Evolutionary conservation across 2,888 invertebrate species (phyloP).

Genomic region (Orchesella flavescens): DNA sequence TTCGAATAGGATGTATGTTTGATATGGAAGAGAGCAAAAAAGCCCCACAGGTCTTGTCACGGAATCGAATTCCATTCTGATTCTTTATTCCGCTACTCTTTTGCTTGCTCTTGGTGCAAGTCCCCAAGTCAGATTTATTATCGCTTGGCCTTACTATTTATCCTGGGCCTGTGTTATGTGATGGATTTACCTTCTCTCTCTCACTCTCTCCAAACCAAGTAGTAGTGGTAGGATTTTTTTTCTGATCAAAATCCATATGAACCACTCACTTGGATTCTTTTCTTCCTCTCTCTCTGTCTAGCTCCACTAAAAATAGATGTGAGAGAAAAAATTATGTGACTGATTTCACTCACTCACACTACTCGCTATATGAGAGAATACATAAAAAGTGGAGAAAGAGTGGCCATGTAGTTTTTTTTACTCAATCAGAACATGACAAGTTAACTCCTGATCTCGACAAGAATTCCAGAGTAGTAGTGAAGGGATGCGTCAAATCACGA

Average conservation of each 20-base stretch:
- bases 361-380: not conserved
- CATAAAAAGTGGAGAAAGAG: not conserved
- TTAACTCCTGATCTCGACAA: not conserved
- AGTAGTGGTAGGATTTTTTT: not conserved
- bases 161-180: not conserved
- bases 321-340: conserved; percentile 27
- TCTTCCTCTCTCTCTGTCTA: not conserved
- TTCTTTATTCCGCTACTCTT: not conserved
- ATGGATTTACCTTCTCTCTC: conserved; percentile 22
- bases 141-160: conserved; percentile 6
- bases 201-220: not conserved
- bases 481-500: not conserved
- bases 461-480: not conserved
- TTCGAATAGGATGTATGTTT: not conserved
- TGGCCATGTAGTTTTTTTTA: not conserved
- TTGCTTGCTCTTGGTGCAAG: not conserved
- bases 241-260: no score
- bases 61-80: conserved; percentile 32
- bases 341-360: conserved; percentile 13
- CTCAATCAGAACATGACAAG: conserved; percentile 4
- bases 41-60: conserved; percentile 57
- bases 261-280: not conserved
- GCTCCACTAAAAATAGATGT: not conserved
- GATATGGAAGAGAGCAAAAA: conserved; percentile 24
- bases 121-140: conserved; percentile 46